Percentiles rank a stretch among this genome's conserved stretches.
phyloP scores from a whole-genome alignment of 2,888 invertebrate genomes.

The Cylloceria caligata region DNA sequence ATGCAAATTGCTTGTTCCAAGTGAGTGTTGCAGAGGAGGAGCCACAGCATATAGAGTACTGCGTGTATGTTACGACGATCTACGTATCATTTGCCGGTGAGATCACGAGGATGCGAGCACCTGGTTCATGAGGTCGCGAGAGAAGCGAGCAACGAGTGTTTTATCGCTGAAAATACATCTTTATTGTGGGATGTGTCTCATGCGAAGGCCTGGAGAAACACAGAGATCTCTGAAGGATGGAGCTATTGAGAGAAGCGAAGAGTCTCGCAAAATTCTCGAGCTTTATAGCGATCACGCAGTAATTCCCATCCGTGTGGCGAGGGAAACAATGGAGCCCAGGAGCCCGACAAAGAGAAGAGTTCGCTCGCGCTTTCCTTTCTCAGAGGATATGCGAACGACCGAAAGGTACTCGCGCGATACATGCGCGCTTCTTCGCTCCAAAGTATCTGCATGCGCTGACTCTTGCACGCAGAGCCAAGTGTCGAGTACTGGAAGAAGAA shows the following conservation, averaged over 20 bases:
- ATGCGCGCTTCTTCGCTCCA: conserved; percentile 3
- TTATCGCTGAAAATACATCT: conserved; percentile 64
- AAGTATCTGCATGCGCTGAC: conserved; percentile 8
- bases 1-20: conserved; percentile 37
- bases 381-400: conserved; percentile 64
- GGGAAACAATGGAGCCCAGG: conserved; percentile 71
- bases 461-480: conserved; percentile 2
- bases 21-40: not conserved
- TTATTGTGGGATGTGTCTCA: conserved; percentile 60
- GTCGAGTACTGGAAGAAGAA: conserved; percentile 11
- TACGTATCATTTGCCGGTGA: conserved; percentile 25
- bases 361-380: conserved; percentile 76
- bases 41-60: not conserved
- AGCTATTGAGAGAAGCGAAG: conserved; percentile 15
- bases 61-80: conserved; percentile 7
- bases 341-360: conserved; percentile 71
- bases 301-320: conserved; percentile 59
- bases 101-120: conserved; percentile 37
- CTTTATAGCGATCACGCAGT: conserved; percentile 13
- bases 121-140: conserved; percentile 48
- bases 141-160: conserved; percentile 38
- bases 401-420: conserved; percentile 22
- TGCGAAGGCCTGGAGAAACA: not conserved
- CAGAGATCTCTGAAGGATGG: conserved; percentile 26
- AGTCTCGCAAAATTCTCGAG: conserved; percentile 11